Evolutionary conservation across 2,888 invertebrate species (phyloP), one percentile per base, ranked within the genome.

Genomic region (Euzetes globulus): DNA sequence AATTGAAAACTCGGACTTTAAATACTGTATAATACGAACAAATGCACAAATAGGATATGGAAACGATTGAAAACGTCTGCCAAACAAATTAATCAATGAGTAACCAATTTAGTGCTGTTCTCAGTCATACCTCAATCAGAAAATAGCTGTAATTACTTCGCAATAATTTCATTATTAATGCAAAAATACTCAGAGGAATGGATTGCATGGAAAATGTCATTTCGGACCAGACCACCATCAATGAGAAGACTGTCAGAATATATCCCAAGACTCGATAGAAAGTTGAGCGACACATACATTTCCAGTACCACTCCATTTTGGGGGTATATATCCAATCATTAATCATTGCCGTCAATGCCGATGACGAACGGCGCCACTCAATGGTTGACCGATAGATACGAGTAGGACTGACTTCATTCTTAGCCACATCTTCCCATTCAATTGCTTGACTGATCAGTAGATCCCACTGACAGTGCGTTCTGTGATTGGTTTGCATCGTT

Each of bases 11-110:
- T 72, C 94, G 88, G 79, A 99, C 94, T 84, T 96, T 94, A 80
- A 99, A 89, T 55, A 99, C 92, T 0, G 98, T 99, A 29, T 94
- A 98, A 84, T 96, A 99, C 2, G 99, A 96, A 84, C 98, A 99
- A 82, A 94, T 91, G 84, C 96, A 94, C 82, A 99, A 87, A 85
- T 98, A 99, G 13, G 92, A 90, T 77, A 99, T 92, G 27, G 94
- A 90, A 76, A 91, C 82, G 77, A 94, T 92, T 13, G 97, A 96
- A 76, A 96, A 87, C 17, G 93, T 83, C 93, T 94, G 85, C 72
- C 86, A 85, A 77, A 74, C 5, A 22, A 58, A 22, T 22, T 5
- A 58, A 25, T 13, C 4, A 58, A 55, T 55, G 1, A 55, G 1
- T 55, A 3, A 55, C 19, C 3, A 55, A 55, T 63, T 17, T 2